Evolutionary conservation across 2,888 invertebrate species (phyloP).

Genomic region (Tenthredo distinguenda): DNA sequence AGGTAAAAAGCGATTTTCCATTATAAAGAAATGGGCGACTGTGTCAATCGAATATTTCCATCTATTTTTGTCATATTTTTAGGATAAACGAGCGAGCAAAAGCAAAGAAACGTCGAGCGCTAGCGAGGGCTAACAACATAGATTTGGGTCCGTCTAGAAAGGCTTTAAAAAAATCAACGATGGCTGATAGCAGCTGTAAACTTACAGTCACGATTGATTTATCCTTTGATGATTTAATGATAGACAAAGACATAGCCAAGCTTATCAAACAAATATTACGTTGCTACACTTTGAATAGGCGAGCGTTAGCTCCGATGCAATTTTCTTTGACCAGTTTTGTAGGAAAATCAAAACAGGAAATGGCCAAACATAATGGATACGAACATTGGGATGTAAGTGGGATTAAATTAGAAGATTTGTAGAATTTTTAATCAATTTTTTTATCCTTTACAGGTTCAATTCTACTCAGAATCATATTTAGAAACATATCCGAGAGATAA

Average conservation of each 20-base stretch:
- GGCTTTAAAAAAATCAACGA: conserved; percentile 86
- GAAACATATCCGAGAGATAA: conserved; percentile 88
- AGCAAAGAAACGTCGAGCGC: conserved; percentile 85
- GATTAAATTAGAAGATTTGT: conserved; percentile 14
- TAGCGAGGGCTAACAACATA: conserved; percentile 86
- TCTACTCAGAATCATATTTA: conserved; percentile 84
- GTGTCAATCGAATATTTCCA: conserved; percentile 30
- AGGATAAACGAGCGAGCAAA: conserved; percentile 85
- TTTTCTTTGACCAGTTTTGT: conserved; percentile 90
- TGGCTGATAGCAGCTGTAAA: conserved; percentile 85
- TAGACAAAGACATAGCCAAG: conserved; percentile 92
- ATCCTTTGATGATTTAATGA: conserved; percentile 95
- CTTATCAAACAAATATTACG: conserved; percentile 94
- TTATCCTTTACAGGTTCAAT: conserved; percentile 82
- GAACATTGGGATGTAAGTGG: conserved; percentile 93
- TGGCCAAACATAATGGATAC: conserved; percentile 92
- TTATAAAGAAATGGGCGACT: not conserved
- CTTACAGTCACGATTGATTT: conserved; percentile 91
- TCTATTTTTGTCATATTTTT: conserved; percentile 47
- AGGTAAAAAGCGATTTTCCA: conserved; percentile 75
- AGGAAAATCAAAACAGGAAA: conserved; percentile 86
- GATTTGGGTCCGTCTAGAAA: conserved; percentile 90
- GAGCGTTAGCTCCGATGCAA: conserved; percentile 89
- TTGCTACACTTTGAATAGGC: conserved; percentile 94
- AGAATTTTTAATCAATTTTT: not conserved